Base-by-base conservation (phyloP, 1,140 invertebrate species). In the Elymnias hypermnestra region DNA sequence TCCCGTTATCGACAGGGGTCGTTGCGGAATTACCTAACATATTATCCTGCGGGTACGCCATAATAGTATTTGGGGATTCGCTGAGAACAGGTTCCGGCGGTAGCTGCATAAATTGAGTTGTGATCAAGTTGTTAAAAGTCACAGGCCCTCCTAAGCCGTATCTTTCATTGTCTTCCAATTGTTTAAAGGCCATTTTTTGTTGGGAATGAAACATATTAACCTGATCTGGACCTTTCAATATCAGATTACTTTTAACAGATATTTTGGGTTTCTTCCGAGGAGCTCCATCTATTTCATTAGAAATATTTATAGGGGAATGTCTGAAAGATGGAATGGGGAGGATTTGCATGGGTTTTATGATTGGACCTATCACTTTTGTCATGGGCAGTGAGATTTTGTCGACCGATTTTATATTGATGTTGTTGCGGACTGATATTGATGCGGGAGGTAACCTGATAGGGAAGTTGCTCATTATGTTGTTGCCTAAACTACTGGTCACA, bases 231-330 rank as follows among this genome's bases (percentile, higher is more conserved):
- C 83, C 86, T 64, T 87, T 87, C 4, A 87, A 45, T 45, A 87
- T 83, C 17, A 87, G 49, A 53, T 87, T 87, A 40, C 86, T 87
- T 58, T 87, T 87, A 0, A 87, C 86, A 3, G 83, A 87, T 66
- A 87, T 87, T 53, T 87, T 87, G 0, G 86, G 79, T 33, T 87
- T 87, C 45, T 87, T 87, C 33, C 83, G 70, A 1, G 83, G 78
- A 12, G 57, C 54, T 1, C 76, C 77, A 2, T 81, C 76, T 5
- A 44, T 51, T 25, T 85, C 79, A 8, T 47, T 58, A 0, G 57
- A 52, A 14, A 70, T 68, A 42, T 73, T 71, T 1, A 83, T 67
- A 2, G 81, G 81, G 5, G 81, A 85, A 29, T 79, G 75, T 44
- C 77, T 78, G 0, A 66, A 78, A 0, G 75, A 72, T 0, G 76